These are phyloP conservation scores for Catostomus latipinnis DNA, from an alignment of 2,797 vertebrate genomes.

Conservation along the genomic window DNA sequence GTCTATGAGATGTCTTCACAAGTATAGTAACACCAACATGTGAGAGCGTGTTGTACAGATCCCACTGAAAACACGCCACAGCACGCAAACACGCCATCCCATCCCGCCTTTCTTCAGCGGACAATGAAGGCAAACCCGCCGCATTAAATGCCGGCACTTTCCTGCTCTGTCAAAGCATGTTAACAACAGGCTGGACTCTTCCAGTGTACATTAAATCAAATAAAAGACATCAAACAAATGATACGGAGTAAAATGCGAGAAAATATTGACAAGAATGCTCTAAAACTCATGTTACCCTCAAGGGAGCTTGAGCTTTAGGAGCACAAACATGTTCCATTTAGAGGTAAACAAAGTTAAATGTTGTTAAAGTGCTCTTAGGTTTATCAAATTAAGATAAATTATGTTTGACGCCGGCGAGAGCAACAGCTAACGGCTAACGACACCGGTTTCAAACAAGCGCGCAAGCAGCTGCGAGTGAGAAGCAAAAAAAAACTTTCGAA, in stretches of 20 bases:
- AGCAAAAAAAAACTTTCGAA: not conserved
- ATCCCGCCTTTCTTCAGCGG: constrained; percentile 28
- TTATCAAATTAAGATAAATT: not conserved
- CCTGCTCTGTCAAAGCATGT: not conserved
- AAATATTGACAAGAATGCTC: not conserved
- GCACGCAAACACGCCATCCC: not conserved
- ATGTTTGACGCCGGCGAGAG: constrained; percentile 15
- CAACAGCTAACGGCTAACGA: constrained; percentile 33
- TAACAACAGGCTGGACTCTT: too few relatives aligned
- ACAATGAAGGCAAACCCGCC: not conserved
- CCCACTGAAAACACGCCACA: constrained; percentile 28
- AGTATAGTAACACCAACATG: too few relatives aligned
- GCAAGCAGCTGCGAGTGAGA: not conserved
- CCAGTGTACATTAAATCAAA: too few relatives aligned
- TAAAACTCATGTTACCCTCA: not conserved
- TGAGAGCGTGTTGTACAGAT: too few relatives aligned
- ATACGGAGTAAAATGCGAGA: not conserved
- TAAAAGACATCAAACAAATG: too few relatives aligned
- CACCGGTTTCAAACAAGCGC: not conserved
- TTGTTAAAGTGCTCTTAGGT: not conserved
- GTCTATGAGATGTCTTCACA: too few relatives aligned
- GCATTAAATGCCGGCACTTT: not conserved
- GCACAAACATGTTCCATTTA: not conserved
- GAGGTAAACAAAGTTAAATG: not conserved
- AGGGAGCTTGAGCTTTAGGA: too few relatives aligned